Evolutionary conservation across 2,888 invertebrate species (phyloP).

Genomic region (Papilio protenor): DNA sequence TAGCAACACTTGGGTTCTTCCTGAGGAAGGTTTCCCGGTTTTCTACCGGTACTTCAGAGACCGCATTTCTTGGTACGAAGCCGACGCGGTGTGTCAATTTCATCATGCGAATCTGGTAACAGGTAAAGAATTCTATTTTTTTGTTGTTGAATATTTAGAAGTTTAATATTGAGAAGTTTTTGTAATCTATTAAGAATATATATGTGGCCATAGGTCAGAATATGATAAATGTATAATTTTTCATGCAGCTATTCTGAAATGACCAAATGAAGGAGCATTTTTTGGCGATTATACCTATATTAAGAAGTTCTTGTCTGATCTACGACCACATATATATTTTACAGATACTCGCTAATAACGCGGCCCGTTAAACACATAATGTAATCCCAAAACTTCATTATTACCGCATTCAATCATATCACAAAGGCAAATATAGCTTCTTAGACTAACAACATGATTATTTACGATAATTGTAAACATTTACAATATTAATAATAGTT

Average conservation of each 20-base stretch:
- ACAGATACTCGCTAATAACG: not conserved
- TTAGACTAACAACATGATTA: not conserved
- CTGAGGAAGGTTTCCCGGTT: slow-evolving; percentile 91
- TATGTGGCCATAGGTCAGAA: no score
- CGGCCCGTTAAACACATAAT: not conserved
- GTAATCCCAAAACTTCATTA: not conserved
- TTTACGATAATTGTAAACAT: not conserved
- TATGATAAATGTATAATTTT: no score
- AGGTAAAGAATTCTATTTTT: slow-evolving; percentile 85
- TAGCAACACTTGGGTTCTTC: slow-evolving; percentile 92
- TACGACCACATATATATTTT: no score
- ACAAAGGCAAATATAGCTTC: not conserved
- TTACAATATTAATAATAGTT: no score
- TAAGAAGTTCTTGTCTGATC: no score
- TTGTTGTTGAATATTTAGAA: not conserved
- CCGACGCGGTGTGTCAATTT: slow-evolving; percentile 92
- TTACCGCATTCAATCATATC: not conserved
- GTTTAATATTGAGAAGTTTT: no score
- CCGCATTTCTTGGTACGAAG: slow-evolving; percentile 93
- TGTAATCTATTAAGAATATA: no score
- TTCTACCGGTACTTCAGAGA: slow-evolving; percentile 93
- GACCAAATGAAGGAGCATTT: no score
- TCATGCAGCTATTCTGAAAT: no score
- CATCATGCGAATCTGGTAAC: slow-evolving; percentile 92
- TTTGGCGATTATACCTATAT: no score